phyloP scores from a whole-genome alignment of 2,797 vertebrate genomes.

The Huso huso region DNA sequence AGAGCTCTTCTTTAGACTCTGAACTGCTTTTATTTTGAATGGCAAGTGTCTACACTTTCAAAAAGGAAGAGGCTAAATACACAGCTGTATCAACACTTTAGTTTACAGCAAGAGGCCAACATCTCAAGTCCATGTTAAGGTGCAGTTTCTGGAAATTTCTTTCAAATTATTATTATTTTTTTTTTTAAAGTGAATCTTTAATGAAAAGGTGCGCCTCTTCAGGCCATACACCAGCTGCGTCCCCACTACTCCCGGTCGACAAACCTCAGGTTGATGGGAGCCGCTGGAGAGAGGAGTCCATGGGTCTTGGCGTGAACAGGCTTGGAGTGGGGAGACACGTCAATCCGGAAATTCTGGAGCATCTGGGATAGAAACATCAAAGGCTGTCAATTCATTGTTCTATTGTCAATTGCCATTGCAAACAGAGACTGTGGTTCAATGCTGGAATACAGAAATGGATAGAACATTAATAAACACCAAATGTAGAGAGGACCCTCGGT shows the following conservation, averaged over 20 bases:
- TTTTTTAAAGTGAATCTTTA: too few relatives aligned
- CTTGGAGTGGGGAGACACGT: conserved; percentile 53
- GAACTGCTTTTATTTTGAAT: too few relatives aligned
- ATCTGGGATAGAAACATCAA: conserved; percentile 51
- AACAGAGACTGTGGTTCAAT: not conserved
- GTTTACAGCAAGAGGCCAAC: too few relatives aligned
- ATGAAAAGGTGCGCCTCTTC: too few relatives aligned
- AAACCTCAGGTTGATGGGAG: conserved; percentile 70
- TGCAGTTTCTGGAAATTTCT: too few relatives aligned
- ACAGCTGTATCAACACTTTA: too few relatives aligned
- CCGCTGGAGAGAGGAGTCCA: conserved; percentile 70
- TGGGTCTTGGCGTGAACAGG: conserved; percentile 74
- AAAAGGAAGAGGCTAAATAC: too few relatives aligned
- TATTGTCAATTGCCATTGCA: conserved; percentile 15
- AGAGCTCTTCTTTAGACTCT: too few relatives aligned
- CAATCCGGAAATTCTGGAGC: conserved; percentile 75
- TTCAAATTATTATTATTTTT: too few relatives aligned
- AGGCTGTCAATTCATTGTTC: not conserved
- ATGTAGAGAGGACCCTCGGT: too few relatives aligned
- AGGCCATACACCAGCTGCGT: not conserved
- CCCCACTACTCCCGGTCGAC: conserved; percentile 50
- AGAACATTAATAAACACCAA: not conserved
- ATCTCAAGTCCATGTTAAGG: too few relatives aligned
- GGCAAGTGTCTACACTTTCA: too few relatives aligned
- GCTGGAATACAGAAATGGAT: not conserved